A percentile compares a stretch with the other conserved stretches of the same genome.
Conservation (phyloP, 2,888 invertebrate genomes). For the Drosophila bunnanda region DNA sequence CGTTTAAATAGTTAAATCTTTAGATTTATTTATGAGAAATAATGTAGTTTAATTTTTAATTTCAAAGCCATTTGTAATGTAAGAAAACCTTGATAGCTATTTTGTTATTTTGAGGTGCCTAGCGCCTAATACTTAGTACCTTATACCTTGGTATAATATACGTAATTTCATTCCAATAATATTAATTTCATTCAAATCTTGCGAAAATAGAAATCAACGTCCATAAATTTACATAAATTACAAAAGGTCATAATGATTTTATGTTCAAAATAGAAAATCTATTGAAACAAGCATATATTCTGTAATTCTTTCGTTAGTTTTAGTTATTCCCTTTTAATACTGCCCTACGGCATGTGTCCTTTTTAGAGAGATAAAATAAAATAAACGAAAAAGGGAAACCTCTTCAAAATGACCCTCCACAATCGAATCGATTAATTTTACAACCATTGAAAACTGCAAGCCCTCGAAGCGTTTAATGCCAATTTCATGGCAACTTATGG, state of each 20-base stretch:
- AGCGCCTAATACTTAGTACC: background rate
- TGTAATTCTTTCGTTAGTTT: background rate
- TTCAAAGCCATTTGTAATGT: background rate
- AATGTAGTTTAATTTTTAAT: background rate
- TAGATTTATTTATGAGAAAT: too few species aligned
- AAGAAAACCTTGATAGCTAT: background rate
- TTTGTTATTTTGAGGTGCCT: background rate
- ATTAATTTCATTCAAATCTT: background rate
- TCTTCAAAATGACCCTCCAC: slow-evolving; percentile 23
- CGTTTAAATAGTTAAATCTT: too few species aligned
- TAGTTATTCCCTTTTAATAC: background rate
- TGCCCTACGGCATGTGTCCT: background rate
- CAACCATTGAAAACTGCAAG: slow-evolving; percentile 44
- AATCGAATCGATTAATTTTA: slow-evolving; percentile 45
- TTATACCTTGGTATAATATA: background rate
- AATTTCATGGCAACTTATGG: slow-evolving; percentile 61
- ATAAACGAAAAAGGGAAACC: background rate
- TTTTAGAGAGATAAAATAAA: slow-evolving; percentile 1
- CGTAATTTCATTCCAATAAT: background rate
- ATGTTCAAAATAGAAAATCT: too few species aligned
- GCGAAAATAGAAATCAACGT: too few species aligned
- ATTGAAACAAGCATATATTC: too few species aligned
- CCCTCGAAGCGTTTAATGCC: slow-evolving; percentile 52
- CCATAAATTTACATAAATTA: too few species aligned
- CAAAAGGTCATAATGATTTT: too few species aligned